Percentiles rank a stretch among this genome's conserved stretches.
These are phyloP conservation scores for Lasiurus borealis DNA, from an alignment of 2,113 vertebrate species.

Conservation along the genomic window DNA sequence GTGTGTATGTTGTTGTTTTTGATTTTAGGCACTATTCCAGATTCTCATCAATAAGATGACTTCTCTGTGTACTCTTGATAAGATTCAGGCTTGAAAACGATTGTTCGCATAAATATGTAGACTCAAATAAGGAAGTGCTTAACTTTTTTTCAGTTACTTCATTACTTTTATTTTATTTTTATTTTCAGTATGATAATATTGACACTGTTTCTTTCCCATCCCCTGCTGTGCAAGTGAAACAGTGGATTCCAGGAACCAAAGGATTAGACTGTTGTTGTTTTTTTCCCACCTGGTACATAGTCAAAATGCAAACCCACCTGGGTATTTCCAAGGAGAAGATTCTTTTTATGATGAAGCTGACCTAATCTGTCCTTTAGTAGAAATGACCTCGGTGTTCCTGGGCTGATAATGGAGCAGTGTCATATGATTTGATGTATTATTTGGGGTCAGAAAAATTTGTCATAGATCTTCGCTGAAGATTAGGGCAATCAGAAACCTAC, in stretches of 20 bases:
- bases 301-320: slow-evolving; percentile 72
- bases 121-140: background rate
- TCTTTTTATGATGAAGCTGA: slow-evolving; percentile 65
- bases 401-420: slow-evolving; percentile 58
- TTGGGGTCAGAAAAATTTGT: slow-evolving; percentile 67
- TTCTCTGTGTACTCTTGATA: too few relatives aligned
- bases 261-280: slow-evolving; percentile 59
- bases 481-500: slow-evolving; percentile 64
- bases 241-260: background rate
- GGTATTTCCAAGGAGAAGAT: slow-evolving; percentile 71
- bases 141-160: slow-evolving; percentile 31
- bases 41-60: too few relatives aligned
- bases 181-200: slow-evolving; percentile 45
- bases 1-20: too few relatives aligned
- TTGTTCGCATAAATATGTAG: too few relatives aligned
- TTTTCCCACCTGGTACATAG: slow-evolving; percentile 65
- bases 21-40: too few relatives aligned
- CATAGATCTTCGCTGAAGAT: slow-evolving; percentile 68
- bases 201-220: slow-evolving; percentile 57
- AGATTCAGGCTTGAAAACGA: too few relatives aligned
- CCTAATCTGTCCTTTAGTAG: slow-evolving; percentile 70
- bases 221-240: slow-evolving; percentile 59
- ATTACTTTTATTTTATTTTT: slow-evolving; percentile 25
- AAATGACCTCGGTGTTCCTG: slow-evolving; percentile 73
- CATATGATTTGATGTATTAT: slow-evolving; percentile 71